phyloP scores from a whole-genome alignment of 2,888 invertebrate genomes.

The Heliconius ismenius region DNA sequence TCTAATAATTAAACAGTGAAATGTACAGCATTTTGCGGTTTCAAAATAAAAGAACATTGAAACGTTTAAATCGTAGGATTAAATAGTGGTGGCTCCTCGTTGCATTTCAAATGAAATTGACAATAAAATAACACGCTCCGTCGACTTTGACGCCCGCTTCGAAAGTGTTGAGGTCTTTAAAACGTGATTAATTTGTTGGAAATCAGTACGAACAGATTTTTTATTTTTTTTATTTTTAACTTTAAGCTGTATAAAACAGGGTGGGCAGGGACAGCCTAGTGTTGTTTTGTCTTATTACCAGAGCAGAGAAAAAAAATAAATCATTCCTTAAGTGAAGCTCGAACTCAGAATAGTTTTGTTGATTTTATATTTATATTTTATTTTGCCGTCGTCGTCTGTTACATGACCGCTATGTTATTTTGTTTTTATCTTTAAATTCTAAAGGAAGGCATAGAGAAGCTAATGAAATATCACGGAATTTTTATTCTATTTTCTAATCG shows the following conservation, averaged over 20 bases:
- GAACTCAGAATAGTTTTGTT: too few species aligned
- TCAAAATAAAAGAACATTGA: not conserved
- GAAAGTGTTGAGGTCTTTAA: slow-evolving; percentile 12
- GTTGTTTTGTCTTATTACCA: too few species aligned
- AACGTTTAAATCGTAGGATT: slow-evolving; percentile 10
- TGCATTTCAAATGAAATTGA: slow-evolving; percentile 40
- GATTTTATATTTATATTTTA: too few species aligned
- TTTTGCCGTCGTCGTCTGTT: too few species aligned
- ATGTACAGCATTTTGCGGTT: not conserved
- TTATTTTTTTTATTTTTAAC: not conserved
- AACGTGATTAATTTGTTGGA: slow-evolving; percentile 15
- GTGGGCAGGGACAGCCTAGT: too few species aligned
- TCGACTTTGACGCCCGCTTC: slow-evolving; percentile 37
- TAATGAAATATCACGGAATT: too few species aligned
- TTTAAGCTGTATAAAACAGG: not conserved
- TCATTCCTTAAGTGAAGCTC: too few species aligned
- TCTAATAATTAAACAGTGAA: not conserved
- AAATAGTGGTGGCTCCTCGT: slow-evolving; percentile 4
- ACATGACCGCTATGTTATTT: too few species aligned
- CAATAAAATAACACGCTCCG: slow-evolving; percentile 47
- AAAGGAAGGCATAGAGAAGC: too few species aligned
- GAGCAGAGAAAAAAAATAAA: too few species aligned
- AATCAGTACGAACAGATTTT: slow-evolving; percentile 15
- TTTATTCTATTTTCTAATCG: too few species aligned
- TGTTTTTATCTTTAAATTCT: too few species aligned